Evolutionary conservation across 2,113 vertebrate species (phyloP).

Genomic region (Leptobrachium ailaonicum): DNA sequence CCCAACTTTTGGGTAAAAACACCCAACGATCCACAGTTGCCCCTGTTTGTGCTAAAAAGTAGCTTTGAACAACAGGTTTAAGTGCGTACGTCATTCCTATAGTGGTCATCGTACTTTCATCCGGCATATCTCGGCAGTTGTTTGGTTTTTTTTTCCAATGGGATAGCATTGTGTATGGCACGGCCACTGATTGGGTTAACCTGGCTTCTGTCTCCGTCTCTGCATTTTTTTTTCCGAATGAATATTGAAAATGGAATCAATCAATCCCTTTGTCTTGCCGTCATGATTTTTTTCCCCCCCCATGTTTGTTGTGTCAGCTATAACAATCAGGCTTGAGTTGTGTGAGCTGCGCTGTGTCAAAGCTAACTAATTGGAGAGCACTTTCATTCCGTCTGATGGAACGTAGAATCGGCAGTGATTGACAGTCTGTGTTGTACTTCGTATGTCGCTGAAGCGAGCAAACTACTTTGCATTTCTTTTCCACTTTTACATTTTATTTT

Average conservation of each 20-base stretch:
- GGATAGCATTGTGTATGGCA: no score
- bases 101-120: no score
- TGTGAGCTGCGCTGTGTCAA: conserved; percentile 14
- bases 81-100: no score
- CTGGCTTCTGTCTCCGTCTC: conserved; percentile 19
- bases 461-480: not conserved
- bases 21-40: no score
- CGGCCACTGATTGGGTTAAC: not conserved
- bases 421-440: not conserved
- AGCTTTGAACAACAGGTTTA: no score
- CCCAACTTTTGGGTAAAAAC: no score
- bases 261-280: conserved; percentile 17
- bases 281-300: not conserved
- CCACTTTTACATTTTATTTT: not conserved
- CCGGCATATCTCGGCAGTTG: no score
- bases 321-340: conserved; percentile 23
- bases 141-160: no score
- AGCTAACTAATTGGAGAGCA: conserved; percentile 2
- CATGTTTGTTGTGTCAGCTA: conserved; percentile 14
- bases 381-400: not conserved
- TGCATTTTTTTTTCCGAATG: conserved; percentile 13
- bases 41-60: no score
- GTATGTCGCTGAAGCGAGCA: not conserved
- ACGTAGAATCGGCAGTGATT: not conserved
- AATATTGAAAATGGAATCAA: conserved; percentile 16